A percentile compares a stretch with the other conserved stretches of the same genome.
Conservation (phyloP, 2,888 invertebrate species). For the Drosophila helvetica region DNA sequence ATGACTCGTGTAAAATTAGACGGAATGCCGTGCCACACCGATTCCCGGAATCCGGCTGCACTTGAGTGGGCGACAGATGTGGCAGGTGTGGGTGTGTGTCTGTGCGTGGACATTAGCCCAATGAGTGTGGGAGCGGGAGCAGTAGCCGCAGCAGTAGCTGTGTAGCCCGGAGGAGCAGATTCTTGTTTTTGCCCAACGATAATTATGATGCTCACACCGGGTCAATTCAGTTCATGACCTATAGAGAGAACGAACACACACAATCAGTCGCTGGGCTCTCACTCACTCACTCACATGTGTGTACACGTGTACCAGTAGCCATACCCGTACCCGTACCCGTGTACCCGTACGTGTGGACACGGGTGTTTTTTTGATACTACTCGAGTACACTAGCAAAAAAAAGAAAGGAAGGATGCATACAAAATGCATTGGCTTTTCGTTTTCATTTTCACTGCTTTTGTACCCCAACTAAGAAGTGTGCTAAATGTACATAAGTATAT, state of each 20-base stretch:
- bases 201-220: slow-evolving; percentile 49
- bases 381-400: neutral
- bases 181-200: slow-evolving; percentile 41
- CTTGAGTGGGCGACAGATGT: neutral
- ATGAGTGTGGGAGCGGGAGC: neutral
- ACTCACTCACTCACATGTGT: slow-evolving; percentile 2
- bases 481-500: slow-evolving; percentile 20
- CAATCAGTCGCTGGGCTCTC: neutral
- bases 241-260: slow-evolving; percentile 51
- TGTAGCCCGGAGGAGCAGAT: slow-evolving; percentile 5
- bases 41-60: slow-evolving; percentile 1
- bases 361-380: neutral
- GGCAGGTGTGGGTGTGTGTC: neutral
- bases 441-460: slow-evolving; percentile 20
- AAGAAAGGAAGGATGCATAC: slow-evolving; percentile 14
- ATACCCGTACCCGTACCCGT: too few relatives aligned
- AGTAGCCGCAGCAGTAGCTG: neutral
- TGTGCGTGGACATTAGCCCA: neutral
- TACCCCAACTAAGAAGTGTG: slow-evolving; percentile 18
- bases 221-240: slow-evolving; percentile 76
- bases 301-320: slow-evolving; percentile 7
- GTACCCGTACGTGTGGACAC: neutral
- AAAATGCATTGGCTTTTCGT: slow-evolving; percentile 28
- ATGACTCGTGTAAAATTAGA: neutral
- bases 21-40: slow-evolving; percentile 5